Evolutionary conservation across 2,888 invertebrate species (phyloP), one percentile per base, ranked within the genome.

Genomic region (Muscina levida): DNA sequence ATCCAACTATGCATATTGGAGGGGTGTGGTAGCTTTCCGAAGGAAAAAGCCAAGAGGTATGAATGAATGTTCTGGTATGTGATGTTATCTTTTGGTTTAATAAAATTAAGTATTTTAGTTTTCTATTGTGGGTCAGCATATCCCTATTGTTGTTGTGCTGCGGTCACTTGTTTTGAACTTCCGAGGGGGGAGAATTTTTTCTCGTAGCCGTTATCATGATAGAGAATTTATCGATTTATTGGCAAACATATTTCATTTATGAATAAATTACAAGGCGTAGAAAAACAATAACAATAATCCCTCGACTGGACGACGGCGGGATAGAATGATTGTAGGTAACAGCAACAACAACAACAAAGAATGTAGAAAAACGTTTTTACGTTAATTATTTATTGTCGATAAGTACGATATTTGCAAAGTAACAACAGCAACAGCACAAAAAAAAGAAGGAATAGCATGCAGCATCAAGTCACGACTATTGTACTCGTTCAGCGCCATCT

Each of bases 321-420:
- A 42, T 74, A 72, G 13, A 51, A 37, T 48, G 56, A 65, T 53
- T 24, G n/a, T 1, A n/a, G 2, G 37, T 39, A 37, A n/a, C 31
- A 74, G 57, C 37, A 46, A 24, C 10, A 48, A 42, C 44, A 5
- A 67, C n/a, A n/a, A 62, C 57, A 24, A 6, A 10, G 42, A 62
- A 67, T 5, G 15, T 46, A 71, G 67, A 51, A 53, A 77, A 77
- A 65, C 44, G 62, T 62, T 56, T 39, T 53, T 53, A 80, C 15
- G 77, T 77, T 77, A 77, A 81, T 81, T 74, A 81, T 81, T 77
- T 77, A 77, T 72, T 71, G 65, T 19, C 46, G 71, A 72, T 77
- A 81, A 73, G 59, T 67, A 31, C 31, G 31, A 31, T 31, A 67
- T 74, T 77, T 31, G 62, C 62, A 22, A 62, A 42, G n/a, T n/a